A percentile compares a stretch with the other conserved stretches of the same genome.
Conservation (phyloP, 2,797 vertebrate species). For the Falco biarmicus region DNA sequence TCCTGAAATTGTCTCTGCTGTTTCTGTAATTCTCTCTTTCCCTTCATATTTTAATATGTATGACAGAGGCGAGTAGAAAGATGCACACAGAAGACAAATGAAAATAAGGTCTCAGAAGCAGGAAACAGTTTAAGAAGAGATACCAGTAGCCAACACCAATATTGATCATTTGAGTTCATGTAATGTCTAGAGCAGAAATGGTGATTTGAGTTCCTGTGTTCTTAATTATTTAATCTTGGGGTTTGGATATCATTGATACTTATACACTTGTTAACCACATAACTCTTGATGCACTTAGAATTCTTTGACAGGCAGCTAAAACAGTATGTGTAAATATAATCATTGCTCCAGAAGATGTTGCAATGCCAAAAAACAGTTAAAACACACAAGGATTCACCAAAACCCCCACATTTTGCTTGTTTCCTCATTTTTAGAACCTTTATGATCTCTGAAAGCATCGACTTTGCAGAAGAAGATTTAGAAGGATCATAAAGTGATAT, state of each 20-base stretch:
- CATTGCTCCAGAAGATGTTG: neutral
- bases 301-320: neutral
- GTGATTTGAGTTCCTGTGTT: neutral
- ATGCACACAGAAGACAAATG: neutral
- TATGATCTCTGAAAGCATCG: neutral
- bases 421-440: neutral
- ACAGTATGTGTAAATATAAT: neutral
- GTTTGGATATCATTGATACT: neutral
- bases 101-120: neutral
- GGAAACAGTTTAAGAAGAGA: neutral
- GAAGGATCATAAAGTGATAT: neutral
- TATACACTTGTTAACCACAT: neutral
- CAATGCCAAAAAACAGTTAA: neutral
- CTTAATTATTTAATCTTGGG: neutral
- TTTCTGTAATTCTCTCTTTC: neutral
- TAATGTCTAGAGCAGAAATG: neutral
- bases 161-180: neutral
- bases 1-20: neutral
- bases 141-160: neutral
- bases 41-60: neutral
- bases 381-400: neutral
- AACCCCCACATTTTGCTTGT: neutral
- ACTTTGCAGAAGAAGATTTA: neutral
- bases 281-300: neutral
- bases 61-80: neutral